A percentile compares a stretch with the other conserved stretches of the same genome.
These are phyloP conservation scores for Leptoclinus maculatus DNA, from an alignment of 2,797 vertebrate species.

Conservation along the genomic window DNA sequence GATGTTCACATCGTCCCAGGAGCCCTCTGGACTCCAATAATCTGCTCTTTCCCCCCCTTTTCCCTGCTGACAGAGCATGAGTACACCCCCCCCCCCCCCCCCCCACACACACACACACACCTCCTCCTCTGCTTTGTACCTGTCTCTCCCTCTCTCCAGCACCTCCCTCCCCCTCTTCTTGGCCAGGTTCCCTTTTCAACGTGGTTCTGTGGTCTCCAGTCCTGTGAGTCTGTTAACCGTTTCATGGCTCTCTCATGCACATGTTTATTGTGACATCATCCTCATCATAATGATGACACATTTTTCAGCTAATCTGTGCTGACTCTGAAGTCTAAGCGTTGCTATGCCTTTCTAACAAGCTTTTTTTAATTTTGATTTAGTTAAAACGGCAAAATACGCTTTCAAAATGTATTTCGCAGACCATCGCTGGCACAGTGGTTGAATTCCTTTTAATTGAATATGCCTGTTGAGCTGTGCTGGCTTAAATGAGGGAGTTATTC, in stretches of 20 bases:
- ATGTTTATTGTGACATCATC: constrained; percentile 29
- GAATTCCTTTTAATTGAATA: constrained; percentile 24
- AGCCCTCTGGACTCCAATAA: constrained; percentile 60
- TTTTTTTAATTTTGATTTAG: constrained; percentile 17
- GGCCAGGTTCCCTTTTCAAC: constrained; percentile 73
- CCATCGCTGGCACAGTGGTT: constrained; percentile 4
- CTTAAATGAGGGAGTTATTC: constrained; percentile 48
- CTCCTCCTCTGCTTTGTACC: constrained; percentile 71
- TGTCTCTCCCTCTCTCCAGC: constrained; percentile 74
- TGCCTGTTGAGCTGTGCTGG: constrained; percentile 19
- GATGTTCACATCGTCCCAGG: constrained; percentile 64
- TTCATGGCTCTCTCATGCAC: constrained; percentile 46
- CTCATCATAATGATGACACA: constrained; percentile 7
- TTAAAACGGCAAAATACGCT: not conserved
- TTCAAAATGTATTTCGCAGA: constrained; percentile 11
- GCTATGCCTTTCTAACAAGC: constrained; percentile 18
- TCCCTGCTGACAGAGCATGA: constrained; percentile 62
- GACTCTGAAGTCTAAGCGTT: constrained; percentile 5
- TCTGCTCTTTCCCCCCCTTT: constrained; percentile 49
- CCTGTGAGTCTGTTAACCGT: constrained; percentile 68
- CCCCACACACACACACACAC: not conserved
- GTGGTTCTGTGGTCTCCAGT: constrained; percentile 57
- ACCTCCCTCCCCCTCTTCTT: constrained; percentile 67
- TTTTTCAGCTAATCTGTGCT: constrained; percentile 20
- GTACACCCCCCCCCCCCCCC: constrained; percentile 52